Evolutionary conservation across 2,888 invertebrate species (phyloP), one percentile per base, ranked within the genome.

Genomic region (Dromius quadrimaculatus): DNA sequence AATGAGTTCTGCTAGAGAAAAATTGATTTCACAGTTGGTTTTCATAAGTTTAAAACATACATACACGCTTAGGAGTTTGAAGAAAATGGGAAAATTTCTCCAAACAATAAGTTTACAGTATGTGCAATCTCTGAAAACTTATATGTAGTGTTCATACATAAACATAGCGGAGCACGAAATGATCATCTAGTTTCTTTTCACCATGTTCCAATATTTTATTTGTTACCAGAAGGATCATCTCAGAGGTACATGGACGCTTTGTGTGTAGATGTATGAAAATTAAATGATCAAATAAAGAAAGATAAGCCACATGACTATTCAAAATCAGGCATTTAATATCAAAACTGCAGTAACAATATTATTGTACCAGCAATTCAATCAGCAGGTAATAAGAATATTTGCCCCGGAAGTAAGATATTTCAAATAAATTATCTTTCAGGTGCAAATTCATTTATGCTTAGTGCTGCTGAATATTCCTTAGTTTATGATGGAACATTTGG

Each of bases 21-120:
- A 47, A 47, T 47, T 47, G 19, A 47, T 47, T 47, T n/a, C n/a
- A n/a, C n/a, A n/a, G n/a, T n/a, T n/a, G n/a, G 11, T 47, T 20
- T 47, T 22, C 11, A 5, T n/a, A 22, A 11, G 11, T 11, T 20
- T 22, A 47, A 22, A 47, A 47, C 47, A 9, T 47, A 11, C 19
- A 20, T 47, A 47, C 47, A 47, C 11, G 36, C n/a, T 36, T 36
- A 11, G 11, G 2, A 11, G 11, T 36, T 36, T 36, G n/a, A 36
- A 36, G 11, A 11, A n/a, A 36, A 36, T n/a, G n/a, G 8, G 36
- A 36, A 36, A 36, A 11, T 36, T 8, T 8, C 11, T 36, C n/a
- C 36, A 36, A 36, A 36, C 36, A 36, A 36, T 32, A 32, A 2
- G 8, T 5, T 3, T 28, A 28, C 3, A 28, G 28, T 3, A 8